Percentiles rank a stretch among this genome's conserved stretches.
Conservation (phyloP, 2,888 invertebrate genomes). For the Tridacna gigas region DNA sequence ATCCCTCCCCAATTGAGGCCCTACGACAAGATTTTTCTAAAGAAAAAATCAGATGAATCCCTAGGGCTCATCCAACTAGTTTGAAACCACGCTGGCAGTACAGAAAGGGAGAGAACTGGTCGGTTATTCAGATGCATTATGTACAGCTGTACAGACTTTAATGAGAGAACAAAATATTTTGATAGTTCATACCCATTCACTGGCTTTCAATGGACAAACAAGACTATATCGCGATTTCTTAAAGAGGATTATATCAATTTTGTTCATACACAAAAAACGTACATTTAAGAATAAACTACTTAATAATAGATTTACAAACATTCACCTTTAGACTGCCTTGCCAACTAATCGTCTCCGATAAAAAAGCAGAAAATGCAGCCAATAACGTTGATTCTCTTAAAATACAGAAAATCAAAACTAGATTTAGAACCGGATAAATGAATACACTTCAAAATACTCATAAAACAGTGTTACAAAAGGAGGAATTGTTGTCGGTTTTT, state of each 20-base stretch:
- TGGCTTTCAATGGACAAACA: conserved; percentile 2
- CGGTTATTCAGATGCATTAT: too few relatives aligned
- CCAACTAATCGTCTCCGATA: background rate
- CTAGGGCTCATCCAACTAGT: too few relatives aligned
- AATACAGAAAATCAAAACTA: background rate
- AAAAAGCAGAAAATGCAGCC: background rate
- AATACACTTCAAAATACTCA: background rate
- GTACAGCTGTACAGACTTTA: too few relatives aligned
- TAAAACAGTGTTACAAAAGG: too few relatives aligned
- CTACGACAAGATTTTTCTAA: too few relatives aligned
- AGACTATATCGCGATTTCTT: background rate
- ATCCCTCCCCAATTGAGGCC: too few relatives aligned
- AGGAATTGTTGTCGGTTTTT: too few relatives aligned
- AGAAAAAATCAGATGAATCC: too few relatives aligned
- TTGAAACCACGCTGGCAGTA: too few relatives aligned
- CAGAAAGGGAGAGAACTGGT: too few relatives aligned
- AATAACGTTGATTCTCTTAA: too few relatives aligned
- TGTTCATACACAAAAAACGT: background rate
- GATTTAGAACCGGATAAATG: background rate
- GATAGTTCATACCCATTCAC: conserved; percentile 13
- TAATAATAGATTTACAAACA: background rate
- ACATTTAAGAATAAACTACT: conserved; percentile 8
- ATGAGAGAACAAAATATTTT: background rate
- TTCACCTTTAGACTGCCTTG: background rate
- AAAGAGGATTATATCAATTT: conserved; percentile 12